Base-by-base conservation (phyloP, 1,140 invertebrate genomes). In the Vollenhovia emeryi region DNA sequence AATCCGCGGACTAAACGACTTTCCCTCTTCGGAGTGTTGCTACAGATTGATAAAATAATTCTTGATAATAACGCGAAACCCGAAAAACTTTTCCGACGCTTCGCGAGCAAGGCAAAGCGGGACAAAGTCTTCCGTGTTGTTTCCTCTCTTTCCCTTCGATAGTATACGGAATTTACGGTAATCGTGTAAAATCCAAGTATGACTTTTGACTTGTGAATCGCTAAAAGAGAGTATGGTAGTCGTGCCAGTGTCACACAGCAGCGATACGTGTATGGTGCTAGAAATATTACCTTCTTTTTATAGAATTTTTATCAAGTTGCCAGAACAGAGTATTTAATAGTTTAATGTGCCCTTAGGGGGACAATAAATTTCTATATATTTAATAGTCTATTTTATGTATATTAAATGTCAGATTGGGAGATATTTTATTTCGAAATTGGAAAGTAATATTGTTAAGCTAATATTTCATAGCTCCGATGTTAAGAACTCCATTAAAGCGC, bases 301-400 rank as follows among this genome's bases (percentile, higher is more conserved):
- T 89, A 87, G 83, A 90, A 87, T 87, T 90, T 90, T 89, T 90
- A 87, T 86, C 84, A 87, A 89, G 87, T 89, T 89, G 87, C 68
- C 85, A 74, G 74, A 89, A 87, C 48, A 89, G 85, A 90, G 85
- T 90, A 90, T 90, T 89, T 89, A 89, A 90, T 89, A 89, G 78
- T 89, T 89, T 89, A 88, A 89, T 89, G 60, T 36, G 73, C 55
- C 60, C 60, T 21, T 64, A 64, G n/a, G 11, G 60, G 33, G n/a
- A 40, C 9, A 40, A 64, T 64, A 40, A 64, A 64, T 21, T 64
- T 64, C 33, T 64, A 64, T 40, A 33, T 64, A 64, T 64, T 64
- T 64, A 40, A 64, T 64, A 64, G 60, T 64, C 43, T 64, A 64
- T n/a, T n/a, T n/a, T n/a, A 27, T 43, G n/a, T 64, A 9, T 86